Evolutionary conservation across 2,797 vertebrate genomes (phyloP), one percentile per base, ranked within the genome.

Genomic region (Galagoides demidoff): DNA sequence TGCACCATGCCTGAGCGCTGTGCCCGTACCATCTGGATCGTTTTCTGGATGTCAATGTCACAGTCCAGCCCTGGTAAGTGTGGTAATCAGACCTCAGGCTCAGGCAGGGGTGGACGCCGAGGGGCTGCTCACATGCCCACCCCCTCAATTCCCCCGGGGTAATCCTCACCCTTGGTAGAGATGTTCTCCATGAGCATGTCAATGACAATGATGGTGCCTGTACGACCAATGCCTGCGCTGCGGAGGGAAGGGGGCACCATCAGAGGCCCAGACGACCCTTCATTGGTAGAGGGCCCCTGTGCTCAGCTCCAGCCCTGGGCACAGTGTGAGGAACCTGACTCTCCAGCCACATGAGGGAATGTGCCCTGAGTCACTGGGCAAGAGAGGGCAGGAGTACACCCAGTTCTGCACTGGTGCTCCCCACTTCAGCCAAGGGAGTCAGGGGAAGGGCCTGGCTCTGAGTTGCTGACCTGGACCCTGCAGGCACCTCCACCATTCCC

Each of bases 1-100:
- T 99, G 99, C 90, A 99, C 99, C 99, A 99, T 99, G 73, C 99
- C 99, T 0, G 99, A 99, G 64, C 99, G 99, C 97, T 99, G 99
- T 31, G 99, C 99, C 77, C 99, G 98, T 78, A 99, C 99, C 99
- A 99, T 99, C 99, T 99, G 99, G 97, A 99, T 99, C 83, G 99
- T 99, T 98, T 99, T 99, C 89, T 99, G 99, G 96, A 99, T 99
- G 97, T 99, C 99, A 1, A 99, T 99, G 97, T 99, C 99, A 84
- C 99, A 99, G 97, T 99, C 99, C 97, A 99, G 96, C 55, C 99
- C 99, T 99, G 92, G 76, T n/a, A n/a, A 64, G 34, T 12, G 23
- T 13, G 17, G 61, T 37, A 25, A 66, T n/a, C 1, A 2, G n/a
- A 71, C 70, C 39, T 92, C 25, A 84, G 77, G 43, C 49, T 81